Evolutionary conservation across 1,140 invertebrate species (phyloP).

Genomic region (Tyrophagus putrescentiae): DNA sequence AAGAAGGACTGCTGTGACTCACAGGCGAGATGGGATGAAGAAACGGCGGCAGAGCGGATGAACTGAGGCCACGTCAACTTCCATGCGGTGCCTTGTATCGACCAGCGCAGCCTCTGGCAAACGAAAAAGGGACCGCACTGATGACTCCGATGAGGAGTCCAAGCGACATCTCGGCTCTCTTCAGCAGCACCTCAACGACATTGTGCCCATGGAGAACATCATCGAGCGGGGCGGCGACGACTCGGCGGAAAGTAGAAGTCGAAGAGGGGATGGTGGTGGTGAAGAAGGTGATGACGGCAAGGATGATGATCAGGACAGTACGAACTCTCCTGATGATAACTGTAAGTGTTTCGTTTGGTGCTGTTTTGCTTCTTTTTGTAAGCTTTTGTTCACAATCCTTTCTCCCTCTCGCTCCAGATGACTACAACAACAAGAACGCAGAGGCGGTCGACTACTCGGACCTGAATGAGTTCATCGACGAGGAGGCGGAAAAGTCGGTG

Average conservation of each 20-base stretch:
- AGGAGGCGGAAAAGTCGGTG: slow-evolving; percentile 65
- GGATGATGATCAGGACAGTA: neutral
- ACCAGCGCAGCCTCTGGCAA: too few species aligned
- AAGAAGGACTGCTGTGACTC: too few species aligned
- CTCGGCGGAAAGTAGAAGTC: slow-evolving; percentile 8
- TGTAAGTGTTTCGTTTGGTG: neutral
- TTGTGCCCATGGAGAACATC: neutral
- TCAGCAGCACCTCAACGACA: neutral
- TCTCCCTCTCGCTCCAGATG: too few species aligned
- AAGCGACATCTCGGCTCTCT: slow-evolving; percentile 55
- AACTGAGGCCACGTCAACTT: too few species aligned
- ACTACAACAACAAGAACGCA: slow-evolving; percentile 43
- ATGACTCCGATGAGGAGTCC: slow-evolving; percentile 67
- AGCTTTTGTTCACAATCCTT: neutral
- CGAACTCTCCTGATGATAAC: slow-evolving; percentile 2
- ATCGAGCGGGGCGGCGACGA: neutral
- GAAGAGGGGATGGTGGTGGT: neutral
- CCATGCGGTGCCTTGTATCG: too few species aligned
- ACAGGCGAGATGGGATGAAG: too few species aligned
- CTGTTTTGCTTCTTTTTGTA: slow-evolving; percentile 32
- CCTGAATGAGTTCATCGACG: slow-evolving; percentile 69
- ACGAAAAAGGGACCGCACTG: too few species aligned
- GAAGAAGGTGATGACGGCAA: neutral
- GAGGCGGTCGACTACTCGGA: slow-evolving; percentile 81
- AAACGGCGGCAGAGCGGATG: too few species aligned